Evolutionary conservation across 2,888 invertebrate species (phyloP).

Genomic region (Scaptomyza caliginosa): DNA sequence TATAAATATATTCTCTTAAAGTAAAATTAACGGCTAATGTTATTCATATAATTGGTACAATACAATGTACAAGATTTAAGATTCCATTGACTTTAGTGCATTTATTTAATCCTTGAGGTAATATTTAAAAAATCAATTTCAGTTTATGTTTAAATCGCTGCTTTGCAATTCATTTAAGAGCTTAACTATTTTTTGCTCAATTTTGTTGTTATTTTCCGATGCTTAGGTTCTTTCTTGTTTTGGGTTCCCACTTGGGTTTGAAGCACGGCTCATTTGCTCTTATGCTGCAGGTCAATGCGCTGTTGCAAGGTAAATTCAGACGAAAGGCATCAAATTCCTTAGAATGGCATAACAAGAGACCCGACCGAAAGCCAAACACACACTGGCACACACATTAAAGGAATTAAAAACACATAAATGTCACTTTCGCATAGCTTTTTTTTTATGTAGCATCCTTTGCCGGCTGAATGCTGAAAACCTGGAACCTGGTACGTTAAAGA

Average conservation of each 20-base stretch:
- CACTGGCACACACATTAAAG: conserved; percentile 24
- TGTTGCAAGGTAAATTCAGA: conserved; percentile 65
- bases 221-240: not conserved
- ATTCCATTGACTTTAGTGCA: not conserved
- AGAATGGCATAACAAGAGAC: conserved; percentile 53
- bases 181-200: conserved; percentile 34
- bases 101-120: not conserved
- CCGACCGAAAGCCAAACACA: conserved; percentile 18
- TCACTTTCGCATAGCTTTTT: conserved; percentile 74
- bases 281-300: conserved; percentile 65
- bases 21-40: too few species aligned
- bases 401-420: conserved; percentile 79
- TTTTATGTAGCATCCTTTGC: conserved; percentile 71
- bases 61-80: not conserved
- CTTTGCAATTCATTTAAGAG: conserved; percentile 4
- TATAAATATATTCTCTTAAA: too few species aligned
- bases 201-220: not conserved
- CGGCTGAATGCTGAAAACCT: conserved; percentile 10
- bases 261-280: conserved; percentile 3
- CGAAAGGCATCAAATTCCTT: conserved; percentile 60
- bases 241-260: not conserved
- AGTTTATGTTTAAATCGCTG: not conserved
- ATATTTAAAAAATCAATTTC: not conserved
- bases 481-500: not conserved
- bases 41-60: too few species aligned